These are phyloP conservation scores for Rhabdornis inornatus DNA, from an alignment of 2,113 vertebrate species.

Conservation along the genomic window DNA sequence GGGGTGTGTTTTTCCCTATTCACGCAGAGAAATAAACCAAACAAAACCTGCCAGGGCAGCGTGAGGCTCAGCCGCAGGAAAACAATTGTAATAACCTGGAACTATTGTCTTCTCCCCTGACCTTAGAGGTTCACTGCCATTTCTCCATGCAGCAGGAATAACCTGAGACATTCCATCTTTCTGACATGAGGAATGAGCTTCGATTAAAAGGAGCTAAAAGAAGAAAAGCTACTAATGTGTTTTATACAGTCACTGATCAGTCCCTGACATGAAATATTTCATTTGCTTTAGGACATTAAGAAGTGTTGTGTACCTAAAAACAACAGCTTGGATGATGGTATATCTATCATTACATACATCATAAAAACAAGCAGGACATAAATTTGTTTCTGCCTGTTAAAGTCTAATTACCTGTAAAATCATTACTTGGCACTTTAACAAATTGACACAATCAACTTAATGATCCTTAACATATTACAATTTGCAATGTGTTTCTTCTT, in stretches of 20 bases:
- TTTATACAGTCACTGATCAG: slow-evolving; percentile 76
- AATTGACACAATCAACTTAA: slow-evolving; percentile 73
- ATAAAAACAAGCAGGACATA: slow-evolving; percentile 68
- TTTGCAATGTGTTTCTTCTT: slow-evolving; percentile 45
- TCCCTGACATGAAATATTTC: slow-evolving; percentile 74
- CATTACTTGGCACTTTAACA: slow-evolving; percentile 74
- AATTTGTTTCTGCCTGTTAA: slow-evolving; percentile 74
- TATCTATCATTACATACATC: slow-evolving; percentile 69
- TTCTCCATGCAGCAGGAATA: slow-evolving; percentile 59
- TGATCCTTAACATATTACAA: slow-evolving; percentile 67
- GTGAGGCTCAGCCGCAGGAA: neutral
- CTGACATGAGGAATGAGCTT: slow-evolving; percentile 68
- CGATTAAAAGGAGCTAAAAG: slow-evolving; percentile 71
- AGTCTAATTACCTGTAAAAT: slow-evolving; percentile 80
- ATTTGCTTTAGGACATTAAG: slow-evolving; percentile 71
- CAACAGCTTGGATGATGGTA: slow-evolving; percentile 61
- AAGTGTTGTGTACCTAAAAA: slow-evolving; percentile 68
- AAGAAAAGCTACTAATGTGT: slow-evolving; percentile 73
- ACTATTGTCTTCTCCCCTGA: slow-evolving; percentile 60
- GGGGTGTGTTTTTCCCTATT: neutral
- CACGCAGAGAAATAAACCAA: neutral
- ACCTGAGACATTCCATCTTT: slow-evolving; percentile 63
- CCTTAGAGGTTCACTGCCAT: slow-evolving; percentile 57
- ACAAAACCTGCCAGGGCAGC: neutral
- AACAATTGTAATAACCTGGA: slow-evolving; percentile 64